Base-by-base conservation (phyloP, 1,140 invertebrate species). In the Pantala flavescens region DNA sequence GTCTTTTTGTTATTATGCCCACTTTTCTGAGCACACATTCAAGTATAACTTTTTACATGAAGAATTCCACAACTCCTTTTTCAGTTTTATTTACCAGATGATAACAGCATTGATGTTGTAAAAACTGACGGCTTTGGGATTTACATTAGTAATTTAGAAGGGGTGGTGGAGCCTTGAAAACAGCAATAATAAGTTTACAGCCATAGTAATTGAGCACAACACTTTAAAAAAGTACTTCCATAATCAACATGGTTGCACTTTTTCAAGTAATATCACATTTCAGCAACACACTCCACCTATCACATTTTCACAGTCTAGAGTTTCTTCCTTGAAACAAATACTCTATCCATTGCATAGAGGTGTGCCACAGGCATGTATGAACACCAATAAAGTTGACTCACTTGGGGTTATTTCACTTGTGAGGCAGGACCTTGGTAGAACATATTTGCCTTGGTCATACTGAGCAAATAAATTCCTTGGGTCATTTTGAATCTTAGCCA, bases 191-290 rank as follows among this genome's bases (percentile, higher is more conserved):
- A 63, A 7, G 49, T 63, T 63, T 63, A 63, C 49, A 63, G 49
- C 49, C 49, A 63, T 63, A 63, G n/a, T 19, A 63, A 63, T 63
- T 63, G 49, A 63, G 49, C 49, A 63, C 49, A 63, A 63, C 49
- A 63, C 49, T 63, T 63, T 21, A 63, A 63, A 63, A 63, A 63
- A 63, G 49, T 63, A 63, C 49, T 63, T 63, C 49, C 49, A 63
- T 63, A 16, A 63, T 19, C 49, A 63, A 9, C 28, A 63, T 63
- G 49, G 49, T 63, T 19, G 49, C 49, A 63, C 49, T 63, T 63
- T 63, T 63, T 21, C 14, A 63, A 63, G 49, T 63, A 7, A 19
- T 63, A 63, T 63, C 49, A 63, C 49, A 63, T 63, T 63, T 63
- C 49, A 63, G 49, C n/a, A 63, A 63, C 49, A 63, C 49, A 19